Percentiles rank a stretch among this genome's conserved stretches.
Conservation (phyloP, 2,113 vertebrate genomes). For the Macrotus californicus region DNA sequence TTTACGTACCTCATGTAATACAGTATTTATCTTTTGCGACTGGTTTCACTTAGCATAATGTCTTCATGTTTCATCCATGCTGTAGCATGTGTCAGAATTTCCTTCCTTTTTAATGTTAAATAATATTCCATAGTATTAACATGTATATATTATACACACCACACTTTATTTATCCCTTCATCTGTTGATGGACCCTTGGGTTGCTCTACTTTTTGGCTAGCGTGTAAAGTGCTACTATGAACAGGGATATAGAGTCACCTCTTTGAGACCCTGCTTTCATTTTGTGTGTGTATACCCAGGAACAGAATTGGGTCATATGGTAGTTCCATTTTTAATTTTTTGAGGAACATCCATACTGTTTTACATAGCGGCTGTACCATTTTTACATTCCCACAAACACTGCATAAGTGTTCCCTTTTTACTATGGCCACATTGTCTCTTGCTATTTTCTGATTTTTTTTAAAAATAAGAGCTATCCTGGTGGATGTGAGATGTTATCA, state of each 20-base stretch:
- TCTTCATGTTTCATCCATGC: not conserved
- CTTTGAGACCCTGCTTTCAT: not conserved
- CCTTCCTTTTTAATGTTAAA: not conserved
- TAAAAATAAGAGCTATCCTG: not conserved
- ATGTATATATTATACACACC: not conserved
- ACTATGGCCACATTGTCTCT: not conserved
- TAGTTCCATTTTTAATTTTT: not conserved
- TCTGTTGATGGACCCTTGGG: not conserved
- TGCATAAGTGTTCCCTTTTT: not conserved
- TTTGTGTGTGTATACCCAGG: not conserved
- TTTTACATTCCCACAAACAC: not conserved
- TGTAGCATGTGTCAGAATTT: not conserved
- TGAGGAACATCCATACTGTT: not conserved
- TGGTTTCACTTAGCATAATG: not conserved
- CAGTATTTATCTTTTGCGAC: not conserved
- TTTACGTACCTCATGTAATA: not conserved
- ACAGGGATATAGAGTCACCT: not conserved
- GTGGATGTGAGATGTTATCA: not conserved
- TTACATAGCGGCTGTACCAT: not conserved
- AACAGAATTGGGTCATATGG: not conserved
- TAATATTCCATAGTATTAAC: not conserved
- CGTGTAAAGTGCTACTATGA: not conserved
- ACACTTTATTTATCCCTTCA: not conserved
- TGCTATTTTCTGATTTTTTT: not conserved
- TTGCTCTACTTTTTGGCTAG: not conserved